A percentile compares a stretch with the other conserved stretches of the same genome.
phyloP scores from a whole-genome alignment of 2,113 vertebrate genomes.

The Ceratotherium simum region DNA sequence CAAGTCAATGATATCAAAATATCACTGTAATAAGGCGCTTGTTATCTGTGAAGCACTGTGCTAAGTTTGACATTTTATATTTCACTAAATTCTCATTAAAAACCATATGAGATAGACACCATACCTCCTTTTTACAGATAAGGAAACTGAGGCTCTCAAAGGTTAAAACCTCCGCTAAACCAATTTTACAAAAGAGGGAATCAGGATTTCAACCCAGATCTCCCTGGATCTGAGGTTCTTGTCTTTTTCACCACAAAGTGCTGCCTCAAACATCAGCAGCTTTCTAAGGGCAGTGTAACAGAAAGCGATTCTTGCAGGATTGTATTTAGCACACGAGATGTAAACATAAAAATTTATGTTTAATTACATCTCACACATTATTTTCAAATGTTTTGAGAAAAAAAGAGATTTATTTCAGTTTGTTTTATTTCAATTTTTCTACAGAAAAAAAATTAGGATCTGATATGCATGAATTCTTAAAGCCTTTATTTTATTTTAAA shows the following conservation, averaged over 20 bases:
- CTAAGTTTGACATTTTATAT: neutral
- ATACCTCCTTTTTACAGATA: neutral
- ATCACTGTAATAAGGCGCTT: neutral
- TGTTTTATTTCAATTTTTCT: conserved; percentile 52
- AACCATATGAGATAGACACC: neutral
- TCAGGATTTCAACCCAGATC: neutral
- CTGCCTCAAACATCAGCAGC: neutral
- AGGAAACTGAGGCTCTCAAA: neutral
- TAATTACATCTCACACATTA: conserved; percentile 48
- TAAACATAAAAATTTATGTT: conserved; percentile 32
- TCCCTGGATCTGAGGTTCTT: neutral
- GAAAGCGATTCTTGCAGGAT: neutral
- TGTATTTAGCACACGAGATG: neutral
- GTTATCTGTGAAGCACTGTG: neutral
- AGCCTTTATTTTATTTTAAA: conserved; percentile 55
- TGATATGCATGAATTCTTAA: conserved; percentile 22
- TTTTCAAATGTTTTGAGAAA: conserved; percentile 61
- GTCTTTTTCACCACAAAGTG: neutral
- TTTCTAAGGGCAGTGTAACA: neutral
- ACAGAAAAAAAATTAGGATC: conserved; percentile 25
- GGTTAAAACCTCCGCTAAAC: neutral
- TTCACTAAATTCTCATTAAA: conserved; percentile 43
- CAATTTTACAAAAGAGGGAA: neutral
- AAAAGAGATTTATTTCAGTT: neutral
- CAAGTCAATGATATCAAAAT: neutral